These are phyloP conservation scores for Tryphoninae sp. DNA, from an alignment of 2,888 invertebrate genomes.

Conservation along the genomic window DNA sequence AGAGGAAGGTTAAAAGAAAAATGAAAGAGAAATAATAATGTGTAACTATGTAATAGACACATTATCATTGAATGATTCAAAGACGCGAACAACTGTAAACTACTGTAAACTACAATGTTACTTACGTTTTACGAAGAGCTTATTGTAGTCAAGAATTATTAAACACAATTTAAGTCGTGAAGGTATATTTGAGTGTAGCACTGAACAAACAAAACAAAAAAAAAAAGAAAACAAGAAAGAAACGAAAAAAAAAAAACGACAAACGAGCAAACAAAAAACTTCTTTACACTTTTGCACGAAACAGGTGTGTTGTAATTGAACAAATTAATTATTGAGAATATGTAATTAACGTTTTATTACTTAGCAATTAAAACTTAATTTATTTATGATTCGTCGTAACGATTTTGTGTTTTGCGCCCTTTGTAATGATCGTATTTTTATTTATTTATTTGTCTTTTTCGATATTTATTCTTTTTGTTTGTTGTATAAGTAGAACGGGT, in stretches of 20 bases:
- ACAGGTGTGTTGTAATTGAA: slow-evolving; percentile 80
- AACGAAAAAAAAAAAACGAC: slow-evolving; percentile 57
- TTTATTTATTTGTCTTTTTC: neutral
- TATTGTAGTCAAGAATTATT: slow-evolving; percentile 81
- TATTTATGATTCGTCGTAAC: slow-evolving; percentile 78
- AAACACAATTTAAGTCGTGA: slow-evolving; percentile 78
- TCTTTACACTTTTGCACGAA: slow-evolving; percentile 81
- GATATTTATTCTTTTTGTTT: neutral
- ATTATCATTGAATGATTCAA: slow-evolving; percentile 69
- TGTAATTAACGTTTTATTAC: slow-evolving; percentile 81
- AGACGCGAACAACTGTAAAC: slow-evolving; percentile 79
- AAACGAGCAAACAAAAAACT: slow-evolving; percentile 70
- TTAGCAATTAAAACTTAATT: slow-evolving; percentile 80
- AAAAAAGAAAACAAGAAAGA: slow-evolving; percentile 55
- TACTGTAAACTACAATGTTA: slow-evolving; percentile 81
- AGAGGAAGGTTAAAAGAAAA: neutral
- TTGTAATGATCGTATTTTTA: slow-evolving; percentile 54
- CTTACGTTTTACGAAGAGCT: slow-evolving; percentile 81
- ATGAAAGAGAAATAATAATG: slow-evolving; percentile 68
- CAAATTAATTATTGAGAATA: slow-evolving; percentile 69
- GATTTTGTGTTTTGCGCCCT: slow-evolving; percentile 74
- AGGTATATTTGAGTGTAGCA: slow-evolving; percentile 80
- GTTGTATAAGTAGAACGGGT: too few relatives aligned
- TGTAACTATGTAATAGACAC: slow-evolving; percentile 77
- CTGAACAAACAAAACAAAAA: slow-evolving; percentile 68